A percentile compares a stretch with the other conserved stretches of the same genome.
These are phyloP conservation scores for Oceanites oceanicus DNA, from an alignment of 2,113 vertebrate species.

Conservation along the genomic window DNA sequence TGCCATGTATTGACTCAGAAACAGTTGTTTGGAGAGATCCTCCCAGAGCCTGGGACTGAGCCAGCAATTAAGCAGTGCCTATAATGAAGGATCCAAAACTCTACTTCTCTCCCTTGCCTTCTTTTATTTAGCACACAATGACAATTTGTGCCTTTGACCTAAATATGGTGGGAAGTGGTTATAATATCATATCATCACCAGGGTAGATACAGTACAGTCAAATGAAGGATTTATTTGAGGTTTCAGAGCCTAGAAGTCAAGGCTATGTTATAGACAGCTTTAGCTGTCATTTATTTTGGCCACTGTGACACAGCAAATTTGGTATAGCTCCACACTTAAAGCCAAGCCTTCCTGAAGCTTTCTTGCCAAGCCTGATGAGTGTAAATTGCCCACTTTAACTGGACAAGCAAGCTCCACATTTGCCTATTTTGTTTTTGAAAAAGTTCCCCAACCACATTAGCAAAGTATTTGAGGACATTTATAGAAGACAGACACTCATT, in stretches of 20 bases:
- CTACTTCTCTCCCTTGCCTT: background rate
- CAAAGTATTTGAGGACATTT: slow-evolving; percentile 25
- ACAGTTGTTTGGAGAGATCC: slow-evolving; percentile 3
- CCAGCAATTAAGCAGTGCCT: background rate
- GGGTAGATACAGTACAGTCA: background rate
- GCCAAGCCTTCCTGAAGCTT: slow-evolving; percentile 9
- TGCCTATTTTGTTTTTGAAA: slow-evolving; percentile 1
- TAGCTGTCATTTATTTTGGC: slow-evolving; percentile 24
- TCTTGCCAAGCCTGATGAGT: background rate
- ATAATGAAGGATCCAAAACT: background rate
- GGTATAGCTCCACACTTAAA: background rate
- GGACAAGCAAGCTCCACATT: background rate
- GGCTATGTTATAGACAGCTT: background rate
- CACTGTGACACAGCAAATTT: background rate
- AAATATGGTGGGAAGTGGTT: background rate
- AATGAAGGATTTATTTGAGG: slow-evolving; percentile 14
- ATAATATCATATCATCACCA: background rate
- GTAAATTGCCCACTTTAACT: background rate
- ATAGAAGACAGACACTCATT: background rate
- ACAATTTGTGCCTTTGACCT: background rate
- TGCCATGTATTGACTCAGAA: slow-evolving; percentile 10
- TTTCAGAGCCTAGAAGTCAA: slow-evolving; percentile 7
- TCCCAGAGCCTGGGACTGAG: background rate
- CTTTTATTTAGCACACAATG: background rate
- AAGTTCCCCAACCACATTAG: background rate